Evolutionary conservation across 2,113 vertebrate species (phyloP).

Genomic region (Bufo gargarizans): DNA sequence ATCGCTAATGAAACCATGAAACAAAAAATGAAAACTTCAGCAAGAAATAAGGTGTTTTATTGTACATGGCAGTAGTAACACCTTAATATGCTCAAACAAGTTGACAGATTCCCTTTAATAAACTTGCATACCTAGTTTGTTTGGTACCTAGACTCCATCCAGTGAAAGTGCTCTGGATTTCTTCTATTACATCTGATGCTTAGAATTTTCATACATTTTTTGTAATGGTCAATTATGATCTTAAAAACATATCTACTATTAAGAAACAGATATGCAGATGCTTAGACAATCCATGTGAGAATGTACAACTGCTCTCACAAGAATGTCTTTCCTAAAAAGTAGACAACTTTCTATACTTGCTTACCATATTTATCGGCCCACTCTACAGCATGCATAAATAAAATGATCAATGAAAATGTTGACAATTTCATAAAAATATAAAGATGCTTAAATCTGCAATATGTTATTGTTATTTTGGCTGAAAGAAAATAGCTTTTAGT

Average conservation of each 20-base stretch:
- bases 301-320: background rate
- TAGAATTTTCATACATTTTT: too few relatives aligned
- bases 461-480: background rate
- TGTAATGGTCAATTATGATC: too few relatives aligned
- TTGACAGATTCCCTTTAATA: too few relatives aligned
- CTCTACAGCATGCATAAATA: background rate
- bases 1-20: too few relatives aligned
- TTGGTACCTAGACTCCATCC: too few relatives aligned
- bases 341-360: background rate
- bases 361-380: background rate
- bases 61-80: too few relatives aligned
- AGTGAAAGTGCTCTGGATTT: too few relatives aligned
- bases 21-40: too few relatives aligned
- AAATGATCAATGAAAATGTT: background rate
- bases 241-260: background rate
- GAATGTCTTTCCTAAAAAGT: background rate
- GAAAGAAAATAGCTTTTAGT: constrained; percentile 13
- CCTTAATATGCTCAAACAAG: too few relatives aligned
- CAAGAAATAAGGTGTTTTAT: too few relatives aligned
- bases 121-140: too few relatives aligned
- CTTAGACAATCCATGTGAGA: background rate
- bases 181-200: too few relatives aligned
- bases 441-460: background rate
- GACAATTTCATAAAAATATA: background rate
- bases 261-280: background rate